Percentiles rank a stretch among this genome's conserved stretches.
Evolutionary conservation across 53 echinoderm and acorn worm species (phyloP).

Genomic region (Actinopyga echinites): DNA sequence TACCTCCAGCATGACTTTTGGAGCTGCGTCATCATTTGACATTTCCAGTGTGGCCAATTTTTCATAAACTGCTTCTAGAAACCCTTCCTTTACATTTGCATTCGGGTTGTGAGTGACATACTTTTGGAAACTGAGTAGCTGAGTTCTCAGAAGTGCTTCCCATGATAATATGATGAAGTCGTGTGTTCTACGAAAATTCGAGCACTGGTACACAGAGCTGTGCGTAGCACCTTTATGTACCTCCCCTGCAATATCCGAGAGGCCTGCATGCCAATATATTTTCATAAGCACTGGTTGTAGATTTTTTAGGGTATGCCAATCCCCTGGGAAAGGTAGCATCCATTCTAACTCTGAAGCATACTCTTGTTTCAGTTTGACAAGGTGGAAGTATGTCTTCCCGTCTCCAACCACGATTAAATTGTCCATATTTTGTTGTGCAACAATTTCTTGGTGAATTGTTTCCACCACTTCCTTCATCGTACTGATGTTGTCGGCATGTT

Average conservation of each 20-base stretch:
- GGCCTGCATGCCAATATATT: slow-evolving; percentile 57
- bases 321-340: slow-evolving; percentile 37
- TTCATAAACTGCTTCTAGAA: too few relatives aligned
- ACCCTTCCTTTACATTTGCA: too few relatives aligned
- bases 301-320: slow-evolving; percentile 57
- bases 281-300: slow-evolving; percentile 52
- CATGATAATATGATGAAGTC: slow-evolving; percentile 28
- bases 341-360: neutral
- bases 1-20: too few relatives aligned
- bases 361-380: slow-evolving; percentile 32
- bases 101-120: too few relatives aligned
- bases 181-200: slow-evolving; percentile 40
- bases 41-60: too few relatives aligned
- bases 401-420: slow-evolving; percentile 50
- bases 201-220: slow-evolving; percentile 10
- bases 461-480: slow-evolving; percentile 16
- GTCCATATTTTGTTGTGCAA: neutral
- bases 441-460: neutral
- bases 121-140: too few relatives aligned
- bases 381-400: slow-evolving; percentile 43
- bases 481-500: slow-evolving; percentile 56
- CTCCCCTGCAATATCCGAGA: slow-evolving; percentile 21
- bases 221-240: slow-evolving; percentile 43
- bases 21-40: too few relatives aligned
- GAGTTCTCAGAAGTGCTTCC: slow-evolving; percentile 27